Evolutionary conservation across 1,140 invertebrate genomes (phyloP).

Genomic region (Stegodyphus mimosarum): DNA sequence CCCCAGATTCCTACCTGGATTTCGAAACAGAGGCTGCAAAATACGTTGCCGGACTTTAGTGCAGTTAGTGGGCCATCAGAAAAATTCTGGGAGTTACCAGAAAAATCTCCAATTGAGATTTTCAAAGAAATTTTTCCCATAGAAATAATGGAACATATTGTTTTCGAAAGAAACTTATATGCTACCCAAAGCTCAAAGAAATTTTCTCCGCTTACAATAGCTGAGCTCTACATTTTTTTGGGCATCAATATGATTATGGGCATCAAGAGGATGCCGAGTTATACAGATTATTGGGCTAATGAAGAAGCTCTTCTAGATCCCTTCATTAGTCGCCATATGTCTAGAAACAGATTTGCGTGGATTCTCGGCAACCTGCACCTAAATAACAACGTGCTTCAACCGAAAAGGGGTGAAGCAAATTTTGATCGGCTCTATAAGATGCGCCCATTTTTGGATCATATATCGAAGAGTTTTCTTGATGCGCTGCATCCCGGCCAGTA

Average conservation of each 20-base stretch:
- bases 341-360: neutral
- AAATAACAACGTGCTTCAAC: neutral
- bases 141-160: neutral
- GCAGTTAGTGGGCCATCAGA: too few relatives aligned
- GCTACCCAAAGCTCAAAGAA: neutral
- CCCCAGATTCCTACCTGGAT: too few relatives aligned
- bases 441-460: neutral
- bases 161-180: neutral
- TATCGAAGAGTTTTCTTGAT: neutral
- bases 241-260: neutral
- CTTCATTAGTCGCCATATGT: neutral
- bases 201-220: neutral
- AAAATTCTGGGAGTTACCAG: too few relatives aligned
- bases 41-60: too few relatives aligned
- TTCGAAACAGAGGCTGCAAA: too few relatives aligned
- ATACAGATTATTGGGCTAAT: neutral
- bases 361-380: neutral
- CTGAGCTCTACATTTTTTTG: neutral
- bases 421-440: neutral
- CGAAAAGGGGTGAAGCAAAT: neutral
- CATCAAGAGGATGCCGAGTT: neutral
- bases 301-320: neutral
- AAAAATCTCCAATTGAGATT: too few relatives aligned
- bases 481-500: neutral
- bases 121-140: neutral